These are phyloP conservation scores for Siniperca chuatsi DNA, from an alignment of 2,113 vertebrate species.

Conservation along the genomic window DNA sequence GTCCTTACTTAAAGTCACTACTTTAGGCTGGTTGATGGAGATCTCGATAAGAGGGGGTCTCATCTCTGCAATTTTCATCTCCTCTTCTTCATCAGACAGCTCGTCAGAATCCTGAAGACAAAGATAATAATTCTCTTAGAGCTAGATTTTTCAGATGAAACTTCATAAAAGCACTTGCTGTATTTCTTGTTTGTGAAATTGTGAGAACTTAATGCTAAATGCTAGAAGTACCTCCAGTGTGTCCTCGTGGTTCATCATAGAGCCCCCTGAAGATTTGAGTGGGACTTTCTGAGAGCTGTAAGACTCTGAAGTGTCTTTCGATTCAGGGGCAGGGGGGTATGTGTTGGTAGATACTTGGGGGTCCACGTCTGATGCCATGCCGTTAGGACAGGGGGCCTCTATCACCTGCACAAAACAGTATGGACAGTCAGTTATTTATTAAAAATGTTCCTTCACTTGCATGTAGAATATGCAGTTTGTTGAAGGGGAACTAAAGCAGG, in stretches of 20 bases:
- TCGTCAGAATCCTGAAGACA: slow-evolving; percentile 92
- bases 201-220: background rate
- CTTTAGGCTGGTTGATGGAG: slow-evolving; percentile 97
- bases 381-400: slow-evolving; percentile 86
- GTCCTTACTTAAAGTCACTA: slow-evolving; percentile 94
- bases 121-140: background rate
- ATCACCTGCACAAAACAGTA: slow-evolving; percentile 85
- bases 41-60: slow-evolving; percentile 96
- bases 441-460: background rate
- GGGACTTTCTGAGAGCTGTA: slow-evolving; percentile 80
- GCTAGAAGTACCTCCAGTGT: slow-evolving; percentile 88
- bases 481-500: background rate
- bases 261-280: slow-evolving; percentile 86
- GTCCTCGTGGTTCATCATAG: slow-evolving; percentile 89
- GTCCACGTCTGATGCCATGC: slow-evolving; percentile 85
- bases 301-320: slow-evolving; percentile 82
- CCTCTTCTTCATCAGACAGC: slow-evolving; percentile 94
- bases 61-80: slow-evolving; percentile 99
- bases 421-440: background rate
- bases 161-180: background rate
- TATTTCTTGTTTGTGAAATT: background rate
- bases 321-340: slow-evolving; percentile 78
- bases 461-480: background rate
- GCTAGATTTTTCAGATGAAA: background rate
- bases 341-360: slow-evolving; percentile 77